Evolutionary conservation across 2,888 invertebrate genomes (phyloP).

Genomic region (Nomada ruficornis): DNA sequence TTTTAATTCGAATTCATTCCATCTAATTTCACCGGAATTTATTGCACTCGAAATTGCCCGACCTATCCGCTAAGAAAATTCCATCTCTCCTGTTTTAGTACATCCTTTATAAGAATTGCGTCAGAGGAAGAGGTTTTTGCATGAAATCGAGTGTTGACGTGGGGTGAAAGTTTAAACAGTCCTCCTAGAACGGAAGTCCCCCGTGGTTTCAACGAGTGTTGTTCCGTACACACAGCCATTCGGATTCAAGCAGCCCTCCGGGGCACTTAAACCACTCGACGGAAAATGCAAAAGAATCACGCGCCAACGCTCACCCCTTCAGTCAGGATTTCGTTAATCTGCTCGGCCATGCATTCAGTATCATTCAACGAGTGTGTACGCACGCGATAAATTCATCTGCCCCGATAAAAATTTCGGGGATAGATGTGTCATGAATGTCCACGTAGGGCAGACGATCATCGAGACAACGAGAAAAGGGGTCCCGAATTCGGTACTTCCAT

Average conservation of each 20-base stretch:
- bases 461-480: slow-evolving; percentile 8
- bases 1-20: not conserved
- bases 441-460: slow-evolving; percentile 10
- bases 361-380: slow-evolving; percentile 56
- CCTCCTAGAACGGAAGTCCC: slow-evolving; percentile 60
- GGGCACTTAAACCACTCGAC: slow-evolving; percentile 66
- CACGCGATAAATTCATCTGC: slow-evolving; percentile 67
- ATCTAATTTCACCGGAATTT: not conserved
- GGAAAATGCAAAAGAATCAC: slow-evolving; percentile 73
- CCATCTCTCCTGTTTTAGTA: not conserved
- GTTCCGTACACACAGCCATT: slow-evolving; percentile 46
- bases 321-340: slow-evolving; percentile 75
- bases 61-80: not conserved
- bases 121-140: not conserved
- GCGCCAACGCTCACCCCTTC: slow-evolving; percentile 73
- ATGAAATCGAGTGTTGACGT: slow-evolving; percentile 49
- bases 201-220: slow-evolving; percentile 61
- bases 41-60: not conserved
- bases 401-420: slow-evolving; percentile 41
- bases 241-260: slow-evolving; percentile 57
- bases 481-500: slow-evolving; percentile 7
- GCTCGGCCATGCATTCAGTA: slow-evolving; percentile 66
- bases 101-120: not conserved
- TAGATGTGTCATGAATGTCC: slow-evolving; percentile 36
- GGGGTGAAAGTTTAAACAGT: slow-evolving; percentile 66